Conservation (phyloP, 2,113 vertebrate species). For the Myrmophylax atrothorax region DNA sequence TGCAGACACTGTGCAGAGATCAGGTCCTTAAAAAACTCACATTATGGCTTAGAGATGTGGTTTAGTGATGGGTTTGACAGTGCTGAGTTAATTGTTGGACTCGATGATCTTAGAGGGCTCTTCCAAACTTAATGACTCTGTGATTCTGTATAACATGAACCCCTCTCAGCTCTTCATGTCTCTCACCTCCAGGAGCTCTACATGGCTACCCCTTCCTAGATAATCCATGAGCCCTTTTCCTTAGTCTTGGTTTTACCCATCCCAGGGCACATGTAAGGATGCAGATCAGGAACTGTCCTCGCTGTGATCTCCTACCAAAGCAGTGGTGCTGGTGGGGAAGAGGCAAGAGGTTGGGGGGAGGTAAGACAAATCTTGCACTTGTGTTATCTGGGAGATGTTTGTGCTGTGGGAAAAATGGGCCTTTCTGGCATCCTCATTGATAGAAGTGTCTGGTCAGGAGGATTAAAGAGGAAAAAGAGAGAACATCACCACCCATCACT, state of each 20-base stretch:
- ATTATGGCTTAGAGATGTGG: not conserved
- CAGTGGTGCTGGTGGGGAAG: not conserved
- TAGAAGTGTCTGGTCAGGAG: not conserved
- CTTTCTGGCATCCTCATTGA: not conserved
- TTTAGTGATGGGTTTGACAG: not conserved
- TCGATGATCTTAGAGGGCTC: rapidly evolving
- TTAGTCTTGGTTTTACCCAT: not conserved
- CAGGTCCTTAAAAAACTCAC: not conserved
- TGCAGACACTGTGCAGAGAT: not conserved
- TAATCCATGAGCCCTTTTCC: not conserved
- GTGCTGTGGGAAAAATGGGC: not conserved
- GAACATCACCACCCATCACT: not conserved
- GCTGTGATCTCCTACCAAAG: not conserved
- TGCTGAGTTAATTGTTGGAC: not conserved
- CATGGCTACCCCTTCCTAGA: not conserved
- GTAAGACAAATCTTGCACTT: not conserved
- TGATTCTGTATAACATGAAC: not conserved
- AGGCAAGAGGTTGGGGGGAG: not conserved
- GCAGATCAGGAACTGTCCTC: not conserved
- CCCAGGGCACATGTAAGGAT: not conserved
- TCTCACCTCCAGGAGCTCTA: not conserved
- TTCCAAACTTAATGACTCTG: not conserved
- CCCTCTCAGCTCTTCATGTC: rapidly evolving
- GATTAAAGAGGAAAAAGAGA: not conserved
- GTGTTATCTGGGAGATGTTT: not conserved